Base-by-base conservation (phyloP, 2,797 vertebrate genomes). In the Fistularia commersonii region DNA sequence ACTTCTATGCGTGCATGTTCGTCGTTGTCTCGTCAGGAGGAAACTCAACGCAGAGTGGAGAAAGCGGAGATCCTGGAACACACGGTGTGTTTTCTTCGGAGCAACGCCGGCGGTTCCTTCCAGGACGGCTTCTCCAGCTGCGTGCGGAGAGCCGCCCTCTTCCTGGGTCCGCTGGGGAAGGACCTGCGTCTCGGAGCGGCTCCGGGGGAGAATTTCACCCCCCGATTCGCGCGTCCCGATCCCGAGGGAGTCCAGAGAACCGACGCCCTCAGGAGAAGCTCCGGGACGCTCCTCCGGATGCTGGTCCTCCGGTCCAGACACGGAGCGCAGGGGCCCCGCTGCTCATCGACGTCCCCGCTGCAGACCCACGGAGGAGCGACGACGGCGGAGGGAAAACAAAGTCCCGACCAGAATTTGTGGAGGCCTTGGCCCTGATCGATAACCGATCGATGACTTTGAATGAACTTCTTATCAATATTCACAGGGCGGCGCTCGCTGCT, bases 51-150 rank as follows among this genome's bases (percentile, higher is more conserved):
- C 53, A 88, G 90, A 60, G 82, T 92, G 82, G 92, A 94, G 73
- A 94, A 94, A 43, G 90, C 93, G 0, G 92, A 93, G 77, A 91
- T 94, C 2, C 79, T 94, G 66, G 92, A 94, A 62, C 83, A 89
- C 58, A 87, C 91, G 0, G 92, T 93, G 56, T 73, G 79, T 54
- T 93, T 92, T 67, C 83, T 93, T 47, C 83, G 85, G 76, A 89
- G 77, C 15, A 67, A 15, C 0, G 0, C 41, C 53, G 43, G 38
- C 45, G 35, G 8, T 1, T 48, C 80, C 52, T 82, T 75, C 67
- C 72, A 69, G 3, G 84, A 86, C 11, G 88, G 88, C 0, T 82
- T 89, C 72, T 79, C 80, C 41, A 46, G 65, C 37, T 90, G 88
- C 66, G 60, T 87, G 53, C 78, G 78, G 66, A 79, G 44, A 51